These are phyloP conservation scores for Plagodis dolabraria DNA, from an alignment of 2,888 invertebrate species.

Conservation along the genomic window DNA sequence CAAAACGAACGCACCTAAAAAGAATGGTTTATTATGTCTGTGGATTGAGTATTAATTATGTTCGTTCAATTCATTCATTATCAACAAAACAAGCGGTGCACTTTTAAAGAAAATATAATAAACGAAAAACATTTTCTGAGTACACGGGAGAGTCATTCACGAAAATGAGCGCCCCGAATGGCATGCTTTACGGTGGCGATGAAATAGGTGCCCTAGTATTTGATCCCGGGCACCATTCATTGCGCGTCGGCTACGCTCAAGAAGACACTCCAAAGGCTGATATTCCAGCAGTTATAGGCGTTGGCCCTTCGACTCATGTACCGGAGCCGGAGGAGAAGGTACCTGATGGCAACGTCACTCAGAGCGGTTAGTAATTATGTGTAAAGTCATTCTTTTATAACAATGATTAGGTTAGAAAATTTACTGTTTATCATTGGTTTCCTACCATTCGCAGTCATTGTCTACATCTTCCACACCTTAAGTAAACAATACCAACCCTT, in stretches of 20 bases:
- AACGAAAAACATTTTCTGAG: neutral
- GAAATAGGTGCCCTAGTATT: conserved; percentile 99
- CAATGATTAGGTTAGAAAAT: neutral
- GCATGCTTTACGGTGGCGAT: conserved; percentile 96
- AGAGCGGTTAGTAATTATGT: conserved; percentile 62
- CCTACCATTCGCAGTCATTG: too few species aligned
- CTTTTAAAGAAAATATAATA: neutral
- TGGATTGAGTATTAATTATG: too few species aligned
- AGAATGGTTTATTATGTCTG: too few species aligned
- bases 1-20: too few species aligned
- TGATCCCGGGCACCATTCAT: conserved; percentile 91
- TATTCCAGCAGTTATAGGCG: conserved; percentile 96
- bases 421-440: neutral
- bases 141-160: neutral
- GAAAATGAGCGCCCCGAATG: conserved; percentile 80
- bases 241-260: conserved; percentile 97
- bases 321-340: conserved; percentile 91
- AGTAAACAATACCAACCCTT: too few species aligned
- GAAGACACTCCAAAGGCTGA: conserved; percentile 99
- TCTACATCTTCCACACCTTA: too few species aligned
- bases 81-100: conserved; percentile 17
- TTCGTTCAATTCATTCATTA: conserved; percentile 6
- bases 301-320: conserved; percentile 89
- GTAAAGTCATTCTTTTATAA: neutral
- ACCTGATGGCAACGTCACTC: conserved; percentile 89